phyloP scores from a whole-genome alignment of 2,113 vertebrate species.

The Callipepla squamata region DNA sequence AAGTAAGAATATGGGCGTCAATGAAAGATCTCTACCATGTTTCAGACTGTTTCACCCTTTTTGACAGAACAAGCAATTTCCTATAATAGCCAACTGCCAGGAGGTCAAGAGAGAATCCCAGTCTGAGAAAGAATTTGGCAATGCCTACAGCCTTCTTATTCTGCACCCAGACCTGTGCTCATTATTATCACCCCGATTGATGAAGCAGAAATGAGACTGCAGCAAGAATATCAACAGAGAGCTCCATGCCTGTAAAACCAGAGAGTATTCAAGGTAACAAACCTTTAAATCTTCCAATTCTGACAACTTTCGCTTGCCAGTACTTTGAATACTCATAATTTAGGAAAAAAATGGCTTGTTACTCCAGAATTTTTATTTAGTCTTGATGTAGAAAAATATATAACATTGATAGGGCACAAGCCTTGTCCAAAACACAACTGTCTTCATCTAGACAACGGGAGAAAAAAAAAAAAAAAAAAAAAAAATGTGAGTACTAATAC shows the following conservation, averaged over 20 bases:
- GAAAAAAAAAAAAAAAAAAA: too few relatives aligned
- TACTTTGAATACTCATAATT: neutral
- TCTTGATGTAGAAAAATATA: neutral
- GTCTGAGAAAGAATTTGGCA: neutral
- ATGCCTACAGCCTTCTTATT: neutral
- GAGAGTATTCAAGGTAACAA: neutral
- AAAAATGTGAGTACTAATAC: neutral
- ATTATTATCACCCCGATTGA: neutral
- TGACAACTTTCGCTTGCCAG: neutral
- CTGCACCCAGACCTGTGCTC: neutral
- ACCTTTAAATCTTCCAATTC: neutral
- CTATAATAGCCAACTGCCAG: neutral
- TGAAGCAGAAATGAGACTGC: neutral
- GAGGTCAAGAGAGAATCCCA: neutral
- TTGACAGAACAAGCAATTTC: neutral
- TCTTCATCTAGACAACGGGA: neutral
- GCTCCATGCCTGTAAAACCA: neutral
- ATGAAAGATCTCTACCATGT: neutral
- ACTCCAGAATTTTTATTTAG: neutral
- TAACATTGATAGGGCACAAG: neutral
- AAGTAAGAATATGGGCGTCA: neutral
- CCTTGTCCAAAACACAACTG: neutral
- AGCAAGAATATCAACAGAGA: neutral
- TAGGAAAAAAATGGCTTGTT: neutral
- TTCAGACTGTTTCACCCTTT: neutral